Percentiles rank a stretch among this genome's conserved stretches.
phyloP scores from a whole-genome alignment of 2,888 invertebrate species.

The Globia sparganii region DNA sequence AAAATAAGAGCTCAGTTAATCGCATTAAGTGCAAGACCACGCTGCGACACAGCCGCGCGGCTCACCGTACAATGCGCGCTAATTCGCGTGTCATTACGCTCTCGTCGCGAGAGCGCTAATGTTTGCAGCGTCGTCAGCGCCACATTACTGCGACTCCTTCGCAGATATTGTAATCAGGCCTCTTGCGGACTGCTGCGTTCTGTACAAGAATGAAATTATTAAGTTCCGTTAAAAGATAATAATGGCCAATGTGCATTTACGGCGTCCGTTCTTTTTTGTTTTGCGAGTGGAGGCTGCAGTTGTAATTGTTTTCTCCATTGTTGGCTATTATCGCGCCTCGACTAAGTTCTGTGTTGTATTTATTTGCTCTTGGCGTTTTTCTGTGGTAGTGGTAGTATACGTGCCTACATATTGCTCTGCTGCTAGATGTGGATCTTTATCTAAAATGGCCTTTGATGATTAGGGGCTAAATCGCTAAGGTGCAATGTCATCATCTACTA shows the following conservation, averaged over 20 bases:
- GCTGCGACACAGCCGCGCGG: constrained; percentile 18
- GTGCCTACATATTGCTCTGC: not conserved
- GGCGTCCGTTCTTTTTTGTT: constrained; percentile 46
- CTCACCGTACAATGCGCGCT: constrained; percentile 73
- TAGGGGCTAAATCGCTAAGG: not conserved
- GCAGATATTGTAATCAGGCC: constrained; percentile 65
- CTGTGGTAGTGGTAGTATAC: not conserved
- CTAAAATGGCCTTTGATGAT: not conserved
- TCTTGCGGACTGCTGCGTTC: constrained; percentile 49
- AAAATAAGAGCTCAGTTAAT: constrained; percentile 48
- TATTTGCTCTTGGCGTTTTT: constrained; percentile 11
- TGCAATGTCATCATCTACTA: not conserved
- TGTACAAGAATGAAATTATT: constrained; percentile 61
- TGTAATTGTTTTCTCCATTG: constrained; percentile 42
- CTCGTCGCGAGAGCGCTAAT: constrained; percentile 79
- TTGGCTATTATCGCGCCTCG: constrained; percentile 14
- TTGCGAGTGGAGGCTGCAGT: constrained; percentile 13
- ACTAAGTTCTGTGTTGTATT: not conserved
- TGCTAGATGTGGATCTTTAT: not conserved
- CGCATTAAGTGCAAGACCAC: constrained; percentile 43
- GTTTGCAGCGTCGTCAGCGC: constrained; percentile 73
- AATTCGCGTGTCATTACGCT: constrained; percentile 80
- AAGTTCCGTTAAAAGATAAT: constrained; percentile 64
- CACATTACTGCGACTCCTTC: constrained; percentile 60
- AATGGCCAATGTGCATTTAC: constrained; percentile 61